Evolutionary conservation across 2,113 vertebrate species (phyloP).

Genomic region (Clupea harengus): DNA sequence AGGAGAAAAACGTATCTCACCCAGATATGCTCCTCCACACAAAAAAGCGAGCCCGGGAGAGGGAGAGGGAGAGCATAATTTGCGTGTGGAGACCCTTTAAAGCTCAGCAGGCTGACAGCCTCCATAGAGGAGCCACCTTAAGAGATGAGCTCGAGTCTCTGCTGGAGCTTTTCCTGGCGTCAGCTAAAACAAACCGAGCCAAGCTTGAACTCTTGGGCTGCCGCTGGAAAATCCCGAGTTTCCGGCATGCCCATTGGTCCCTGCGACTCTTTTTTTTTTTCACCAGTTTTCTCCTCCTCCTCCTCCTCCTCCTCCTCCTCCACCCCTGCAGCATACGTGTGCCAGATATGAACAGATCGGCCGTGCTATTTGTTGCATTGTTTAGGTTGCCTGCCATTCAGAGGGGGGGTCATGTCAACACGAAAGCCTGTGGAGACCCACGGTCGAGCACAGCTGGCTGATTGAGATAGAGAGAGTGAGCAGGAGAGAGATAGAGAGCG

Average conservation of each 20-base stretch:
- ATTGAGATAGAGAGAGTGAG: constrained; percentile 40
- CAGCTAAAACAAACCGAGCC: constrained; percentile 47
- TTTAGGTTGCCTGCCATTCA: constrained; percentile 44
- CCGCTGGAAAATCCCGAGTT: constrained; percentile 51
- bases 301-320: too few relatives aligned
- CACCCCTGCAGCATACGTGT: constrained; percentile 37
- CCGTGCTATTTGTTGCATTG: constrained; percentile 49
- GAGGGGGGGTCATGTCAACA: constrained; percentile 44
- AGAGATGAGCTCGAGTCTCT: constrained; percentile 34
- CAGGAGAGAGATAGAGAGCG: not conserved
- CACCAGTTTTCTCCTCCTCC: constrained; percentile 24
- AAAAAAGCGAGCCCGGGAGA: not conserved
- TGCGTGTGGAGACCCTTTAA: not conserved
- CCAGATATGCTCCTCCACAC: not conserved
- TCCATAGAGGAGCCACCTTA: constrained; percentile 29
- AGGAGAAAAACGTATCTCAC: not conserved
- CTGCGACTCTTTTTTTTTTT: constrained; percentile 40
- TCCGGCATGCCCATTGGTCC: constrained; percentile 53
- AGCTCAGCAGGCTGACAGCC: constrained; percentile 4
- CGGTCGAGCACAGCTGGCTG: constrained; percentile 37
- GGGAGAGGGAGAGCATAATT: not conserved
- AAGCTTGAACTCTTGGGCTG: constrained; percentile 41
- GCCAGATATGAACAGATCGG: constrained; percentile 50
- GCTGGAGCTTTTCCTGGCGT: constrained; percentile 48
- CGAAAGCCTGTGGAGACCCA: constrained; percentile 35